Evolutionary conservation across 1,140 invertebrate genomes (phyloP).

Genomic region (Bactericera cockerelli): DNA sequence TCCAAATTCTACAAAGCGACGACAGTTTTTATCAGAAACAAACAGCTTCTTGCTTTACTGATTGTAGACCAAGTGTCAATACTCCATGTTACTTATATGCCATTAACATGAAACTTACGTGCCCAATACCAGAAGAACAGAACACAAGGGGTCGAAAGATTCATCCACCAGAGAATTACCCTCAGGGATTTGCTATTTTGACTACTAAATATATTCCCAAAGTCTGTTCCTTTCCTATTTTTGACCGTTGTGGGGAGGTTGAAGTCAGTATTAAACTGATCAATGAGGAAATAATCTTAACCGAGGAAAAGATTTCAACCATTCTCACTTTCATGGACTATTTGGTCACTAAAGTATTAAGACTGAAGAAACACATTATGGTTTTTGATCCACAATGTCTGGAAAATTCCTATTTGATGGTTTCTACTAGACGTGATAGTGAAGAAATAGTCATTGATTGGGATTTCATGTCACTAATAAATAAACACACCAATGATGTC

Average conservation of each 20-base stretch:
- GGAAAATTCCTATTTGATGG: conserved; percentile 68
- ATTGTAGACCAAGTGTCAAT: conserved; percentile 45
- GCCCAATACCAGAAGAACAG: conserved; percentile 88
- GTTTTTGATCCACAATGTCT: conserved; percentile 61
- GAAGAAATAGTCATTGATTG: conserved; percentile 43
- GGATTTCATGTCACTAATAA: conserved; percentile 63
- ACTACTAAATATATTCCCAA: conserved; percentile 64
- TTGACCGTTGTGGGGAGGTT: conserved; percentile 93
- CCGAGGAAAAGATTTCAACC: conserved; percentile 44
- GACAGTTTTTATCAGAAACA: conserved; percentile 96
- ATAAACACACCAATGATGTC: conserved; percentile 38
- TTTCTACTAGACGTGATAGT: conserved; percentile 44
- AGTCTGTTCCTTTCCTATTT: conserved; percentile 92
- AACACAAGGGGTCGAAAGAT: conserved; percentile 84
- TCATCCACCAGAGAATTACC: conserved; percentile 77
- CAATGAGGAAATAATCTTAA: conserved; percentile 39
- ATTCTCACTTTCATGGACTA: conserved; percentile 75
- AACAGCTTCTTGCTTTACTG: conserved; percentile 50
- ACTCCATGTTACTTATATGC: conserved; percentile 56
- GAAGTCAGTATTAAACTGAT: conserved; percentile 51
- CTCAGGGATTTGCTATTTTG: conserved; percentile 79
- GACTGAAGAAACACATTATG: conserved; percentile 83
- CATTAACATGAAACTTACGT: conserved; percentile 71
- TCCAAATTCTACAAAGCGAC: conserved; percentile 73
- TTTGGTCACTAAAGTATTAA: conserved; percentile 78